phyloP scores from a whole-genome alignment of 2,888 invertebrate genomes.

The Peribatodes rhomboidaria region DNA sequence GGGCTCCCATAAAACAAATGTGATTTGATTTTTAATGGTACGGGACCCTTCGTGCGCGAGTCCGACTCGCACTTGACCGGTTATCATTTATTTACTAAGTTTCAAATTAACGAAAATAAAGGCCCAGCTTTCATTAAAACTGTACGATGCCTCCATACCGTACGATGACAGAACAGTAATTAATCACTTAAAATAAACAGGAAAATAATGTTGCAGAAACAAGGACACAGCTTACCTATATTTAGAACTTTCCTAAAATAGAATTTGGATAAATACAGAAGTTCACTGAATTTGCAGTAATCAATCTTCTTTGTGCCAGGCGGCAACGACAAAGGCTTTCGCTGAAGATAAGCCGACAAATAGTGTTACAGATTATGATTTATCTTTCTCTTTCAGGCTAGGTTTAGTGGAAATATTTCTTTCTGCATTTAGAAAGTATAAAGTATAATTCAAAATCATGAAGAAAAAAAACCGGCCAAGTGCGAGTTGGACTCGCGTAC shows the following conservation, averaged over 20 bases:
- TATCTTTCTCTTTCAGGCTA: no score
- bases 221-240: slow-evolving; percentile 9
- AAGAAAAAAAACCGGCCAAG: no score
- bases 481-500: no score
- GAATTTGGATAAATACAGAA: slow-evolving; percentile 5
- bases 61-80: no score
- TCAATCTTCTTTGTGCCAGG: slow-evolving; percentile 25
- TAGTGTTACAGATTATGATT: background rate
- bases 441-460: no score
- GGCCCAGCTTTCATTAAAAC: background rate
- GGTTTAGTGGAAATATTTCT: no score
- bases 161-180: background rate
- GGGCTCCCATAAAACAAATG: no score
- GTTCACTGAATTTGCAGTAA: slow-evolving; percentile 2
- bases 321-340: slow-evolving; percentile 21
- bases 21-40: no score
- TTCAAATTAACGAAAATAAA: background rate
- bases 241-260: slow-evolving; percentile 20
- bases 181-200: slow-evolving; percentile 10
- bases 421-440: background rate
- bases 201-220: slow-evolving; percentile 3
- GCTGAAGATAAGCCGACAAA: slow-evolving; percentile 19
- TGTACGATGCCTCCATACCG: background rate
- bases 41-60: no score
- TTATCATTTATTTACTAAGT: background rate